phyloP scores from a whole-genome alignment of 2,113 vertebrate species.

The Oostethus manadensis region DNA sequence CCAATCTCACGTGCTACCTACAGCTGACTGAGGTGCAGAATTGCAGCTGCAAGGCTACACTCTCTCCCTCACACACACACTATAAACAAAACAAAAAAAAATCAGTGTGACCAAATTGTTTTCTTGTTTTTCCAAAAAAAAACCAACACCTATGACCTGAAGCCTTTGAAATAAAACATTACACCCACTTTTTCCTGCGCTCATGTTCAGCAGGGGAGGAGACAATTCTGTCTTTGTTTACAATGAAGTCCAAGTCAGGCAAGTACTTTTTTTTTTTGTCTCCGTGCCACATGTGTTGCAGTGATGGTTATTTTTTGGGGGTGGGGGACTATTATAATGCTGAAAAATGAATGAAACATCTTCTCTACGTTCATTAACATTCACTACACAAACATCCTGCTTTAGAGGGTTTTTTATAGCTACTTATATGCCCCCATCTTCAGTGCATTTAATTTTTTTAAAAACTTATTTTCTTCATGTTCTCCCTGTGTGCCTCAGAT shows the following conservation, averaged over 20 bases:
- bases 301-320: slow-evolving; percentile 6
- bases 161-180: slow-evolving; percentile 45
- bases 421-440: slow-evolving; percentile 24
- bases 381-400: slow-evolving; percentile 21
- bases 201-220: slow-evolving; percentile 31
- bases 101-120: slow-evolving; percentile 54
- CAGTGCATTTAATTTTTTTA: slow-evolving; percentile 48
- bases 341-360: no score
- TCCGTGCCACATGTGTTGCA: slow-evolving; percentile 30
- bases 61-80: slow-evolving; percentile 21
- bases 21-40: slow-evolving; percentile 4
- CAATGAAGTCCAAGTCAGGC: slow-evolving; percentile 49
- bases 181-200: slow-evolving; percentile 21
- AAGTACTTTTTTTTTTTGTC: slow-evolving; percentile 42
- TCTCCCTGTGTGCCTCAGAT: slow-evolving; percentile 74
- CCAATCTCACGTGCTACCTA: slow-evolving; percentile 10
- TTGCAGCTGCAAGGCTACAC: slow-evolving; percentile 7
- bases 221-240: slow-evolving; percentile 59
- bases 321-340: slow-evolving; percentile 15
- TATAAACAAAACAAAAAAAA: slow-evolving; percentile 43
- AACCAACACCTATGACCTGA: slow-evolving; percentile 42
- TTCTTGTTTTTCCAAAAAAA: slow-evolving; percentile 24
- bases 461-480: slow-evolving; percentile 66
- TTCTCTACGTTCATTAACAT: no score
- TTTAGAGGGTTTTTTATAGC: slow-evolving; percentile 54